A percentile compares a stretch with the other conserved stretches of the same genome.
phyloP scores from a whole-genome alignment of 2,113 vertebrate species.

The Seriola rivoliana region DNA sequence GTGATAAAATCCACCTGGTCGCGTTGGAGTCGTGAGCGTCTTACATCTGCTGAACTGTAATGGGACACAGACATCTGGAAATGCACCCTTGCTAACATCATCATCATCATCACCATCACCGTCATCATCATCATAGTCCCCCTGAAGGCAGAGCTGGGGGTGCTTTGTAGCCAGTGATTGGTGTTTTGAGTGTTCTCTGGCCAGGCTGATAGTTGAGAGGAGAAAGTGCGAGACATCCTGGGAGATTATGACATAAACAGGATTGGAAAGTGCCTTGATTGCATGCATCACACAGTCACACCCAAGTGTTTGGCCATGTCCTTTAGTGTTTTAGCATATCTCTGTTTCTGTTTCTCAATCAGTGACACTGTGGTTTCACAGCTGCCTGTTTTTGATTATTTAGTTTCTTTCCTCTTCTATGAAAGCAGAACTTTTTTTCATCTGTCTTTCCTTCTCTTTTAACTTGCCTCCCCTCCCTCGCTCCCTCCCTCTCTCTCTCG shows the following conservation, averaged over 20 bases:
- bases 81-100: conserved; percentile 2
- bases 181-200: background rate
- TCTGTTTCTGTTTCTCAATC: conserved; percentile 31
- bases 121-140: background rate
- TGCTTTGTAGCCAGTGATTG: background rate
- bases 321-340: background rate
- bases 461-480: background rate
- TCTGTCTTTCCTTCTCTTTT: conserved; percentile 18
- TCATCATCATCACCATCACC: background rate
- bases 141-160: conserved; percentile 4
- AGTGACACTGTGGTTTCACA: background rate
- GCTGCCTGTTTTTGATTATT: background rate
- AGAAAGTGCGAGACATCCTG: background rate
- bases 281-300: background rate
- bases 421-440: conserved; percentile 65
- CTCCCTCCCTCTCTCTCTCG: background rate
- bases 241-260: background rate
- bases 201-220: conserved; percentile 12
- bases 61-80: conserved; percentile 65
- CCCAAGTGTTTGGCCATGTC: conserved; percentile 30
- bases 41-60: conserved; percentile 40
- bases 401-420: conserved; percentile 25
- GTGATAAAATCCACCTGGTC: conserved; percentile 41
- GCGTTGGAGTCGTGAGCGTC: background rate
- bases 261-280: background rate